phyloP scores from a whole-genome alignment of 2,888 invertebrate species.

The Heliconius sara region DNA sequence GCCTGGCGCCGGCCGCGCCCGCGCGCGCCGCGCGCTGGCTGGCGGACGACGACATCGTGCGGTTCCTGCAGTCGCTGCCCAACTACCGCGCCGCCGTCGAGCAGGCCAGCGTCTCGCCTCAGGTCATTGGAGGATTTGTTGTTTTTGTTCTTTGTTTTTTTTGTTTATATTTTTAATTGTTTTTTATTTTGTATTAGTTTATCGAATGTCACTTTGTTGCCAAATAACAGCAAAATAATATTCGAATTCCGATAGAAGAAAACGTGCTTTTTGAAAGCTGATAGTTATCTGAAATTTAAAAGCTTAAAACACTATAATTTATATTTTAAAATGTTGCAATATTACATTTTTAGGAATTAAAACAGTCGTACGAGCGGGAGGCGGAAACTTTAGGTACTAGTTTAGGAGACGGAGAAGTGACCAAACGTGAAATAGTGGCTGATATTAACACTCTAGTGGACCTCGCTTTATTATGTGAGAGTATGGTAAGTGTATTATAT shows the following conservation, averaged over 20 bases:
- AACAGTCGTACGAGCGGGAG: constrained; percentile 86
- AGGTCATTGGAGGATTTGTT: constrained; percentile 17
- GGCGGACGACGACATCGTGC: constrained; percentile 96
- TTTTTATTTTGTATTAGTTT: neutral
- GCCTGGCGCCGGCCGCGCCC: constrained; percentile 52
- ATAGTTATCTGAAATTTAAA: too few relatives aligned
- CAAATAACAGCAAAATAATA: too few relatives aligned
- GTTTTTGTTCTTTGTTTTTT: neutral
- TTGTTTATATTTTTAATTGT: neutral
- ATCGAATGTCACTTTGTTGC: too few relatives aligned
- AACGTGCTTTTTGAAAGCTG: too few relatives aligned
- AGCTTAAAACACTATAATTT: too few relatives aligned
- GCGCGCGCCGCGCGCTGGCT: constrained; percentile 85
- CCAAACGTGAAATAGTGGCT: constrained; percentile 92
- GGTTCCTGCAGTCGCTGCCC: constrained; percentile 91
- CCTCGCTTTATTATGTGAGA: constrained; percentile 95
- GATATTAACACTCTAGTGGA: constrained; percentile 92
- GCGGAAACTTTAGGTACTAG: constrained; percentile 97
- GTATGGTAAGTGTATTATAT: constrained; percentile 86
- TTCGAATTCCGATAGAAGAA: too few relatives aligned
- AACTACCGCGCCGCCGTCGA: constrained; percentile 63
- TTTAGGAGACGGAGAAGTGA: constrained; percentile 93
- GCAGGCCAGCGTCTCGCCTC: constrained; percentile 42
- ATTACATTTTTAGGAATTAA: constrained; percentile 62
- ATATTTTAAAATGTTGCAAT: too few relatives aligned